phyloP scores from a whole-genome alignment of 2,113 vertebrate species.

The Archilochus colubris region DNA sequence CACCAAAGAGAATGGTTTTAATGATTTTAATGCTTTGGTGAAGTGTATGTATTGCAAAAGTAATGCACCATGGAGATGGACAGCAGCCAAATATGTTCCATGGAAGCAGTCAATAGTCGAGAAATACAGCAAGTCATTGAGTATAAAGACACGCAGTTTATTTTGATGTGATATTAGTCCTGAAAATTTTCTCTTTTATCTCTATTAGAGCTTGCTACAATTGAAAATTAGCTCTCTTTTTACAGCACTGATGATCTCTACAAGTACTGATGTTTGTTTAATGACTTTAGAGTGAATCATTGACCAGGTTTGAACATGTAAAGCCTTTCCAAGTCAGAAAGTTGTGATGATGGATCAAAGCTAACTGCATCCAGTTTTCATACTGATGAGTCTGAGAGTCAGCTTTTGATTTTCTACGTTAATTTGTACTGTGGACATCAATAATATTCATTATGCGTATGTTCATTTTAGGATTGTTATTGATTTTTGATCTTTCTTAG shows the following conservation, averaged over 20 bases:
- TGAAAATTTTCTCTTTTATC: neutral
- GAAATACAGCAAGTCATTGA: neutral
- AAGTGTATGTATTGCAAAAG: neutral
- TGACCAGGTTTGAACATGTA: neutral
- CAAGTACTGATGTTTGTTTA: neutral
- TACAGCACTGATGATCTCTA: neutral
- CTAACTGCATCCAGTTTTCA: neutral
- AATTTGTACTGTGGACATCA: neutral
- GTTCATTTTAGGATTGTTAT: neutral
- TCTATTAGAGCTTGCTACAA: neutral
- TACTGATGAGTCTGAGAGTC: neutral
- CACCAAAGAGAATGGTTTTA: neutral
- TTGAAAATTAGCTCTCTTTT: slow-evolving; percentile 5
- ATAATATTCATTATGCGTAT: neutral
- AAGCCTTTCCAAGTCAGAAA: neutral
- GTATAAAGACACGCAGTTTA: neutral
- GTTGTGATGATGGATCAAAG: neutral
- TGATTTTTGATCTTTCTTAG: neutral
- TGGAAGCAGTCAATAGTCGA: neutral
- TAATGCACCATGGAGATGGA: neutral
- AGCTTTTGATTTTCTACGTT: neutral
- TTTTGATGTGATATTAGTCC: neutral
- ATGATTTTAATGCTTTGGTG: neutral
- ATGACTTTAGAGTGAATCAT: neutral
- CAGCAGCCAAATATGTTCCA: neutral